These are phyloP conservation scores for Uropetala carovei DNA, from an alignment of 2,888 invertebrate genomes.

Conservation along the genomic window DNA sequence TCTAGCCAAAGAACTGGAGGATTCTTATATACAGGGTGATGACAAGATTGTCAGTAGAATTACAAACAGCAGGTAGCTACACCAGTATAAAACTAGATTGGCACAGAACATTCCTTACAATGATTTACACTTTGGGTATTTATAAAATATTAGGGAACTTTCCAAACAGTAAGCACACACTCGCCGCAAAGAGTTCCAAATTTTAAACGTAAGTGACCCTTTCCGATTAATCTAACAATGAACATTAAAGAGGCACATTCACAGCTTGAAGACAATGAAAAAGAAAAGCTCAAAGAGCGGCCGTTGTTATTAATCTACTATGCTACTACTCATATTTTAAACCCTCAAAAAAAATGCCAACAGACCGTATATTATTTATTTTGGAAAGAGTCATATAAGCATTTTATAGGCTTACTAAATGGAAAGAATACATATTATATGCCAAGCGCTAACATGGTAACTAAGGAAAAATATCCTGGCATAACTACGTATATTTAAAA, in stretches of 20 bases:
- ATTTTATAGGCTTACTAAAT: conserved; percentile 41
- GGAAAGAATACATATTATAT: conserved; percentile 44
- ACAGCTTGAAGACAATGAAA: conserved; percentile 52
- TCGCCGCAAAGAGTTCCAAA: conserved; percentile 28
- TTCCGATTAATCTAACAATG: conserved; percentile 39
- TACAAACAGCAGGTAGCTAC: conserved; percentile 66
- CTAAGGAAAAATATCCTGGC: conserved; percentile 51
- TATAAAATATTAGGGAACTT: conserved; percentile 62
- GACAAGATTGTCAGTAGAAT: conserved; percentile 63
- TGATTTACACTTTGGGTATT: conserved; percentile 57
- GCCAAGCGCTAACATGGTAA: conserved; percentile 52
- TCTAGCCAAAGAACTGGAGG: conserved; percentile 54
- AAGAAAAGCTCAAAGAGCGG: conserved; percentile 2
- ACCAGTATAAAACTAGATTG: conserved; percentile 67
- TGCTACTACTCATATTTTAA: not conserved
- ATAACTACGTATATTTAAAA: conserved; percentile 37
- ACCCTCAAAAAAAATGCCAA: conserved; percentile 1
- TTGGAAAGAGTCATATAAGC: conserved; percentile 5
- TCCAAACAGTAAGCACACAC: conserved; percentile 55
- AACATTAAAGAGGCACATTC: conserved; percentile 62
- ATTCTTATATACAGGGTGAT: conserved; percentile 48
- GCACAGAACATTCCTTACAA: conserved; percentile 66
- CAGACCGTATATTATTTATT: not conserved
- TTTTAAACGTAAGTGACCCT: conserved; percentile 44
- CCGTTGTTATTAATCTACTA: not conserved